phyloP scores from a whole-genome alignment of 2,888 invertebrate genomes.

The Caenorhabditis auriculariae region DNA sequence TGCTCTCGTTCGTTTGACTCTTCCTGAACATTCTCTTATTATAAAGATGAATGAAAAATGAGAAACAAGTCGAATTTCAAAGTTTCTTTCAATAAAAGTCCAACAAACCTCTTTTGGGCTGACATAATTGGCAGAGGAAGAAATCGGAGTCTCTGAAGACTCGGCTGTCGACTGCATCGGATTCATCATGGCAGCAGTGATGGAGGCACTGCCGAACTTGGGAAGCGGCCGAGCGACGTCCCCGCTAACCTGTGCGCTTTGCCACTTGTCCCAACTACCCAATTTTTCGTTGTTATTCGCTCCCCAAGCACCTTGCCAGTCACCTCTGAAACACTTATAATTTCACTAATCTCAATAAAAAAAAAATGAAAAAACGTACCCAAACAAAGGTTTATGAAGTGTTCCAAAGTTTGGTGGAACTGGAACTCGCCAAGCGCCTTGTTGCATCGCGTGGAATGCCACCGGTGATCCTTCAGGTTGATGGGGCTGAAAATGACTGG shows the following conservation, averaged over 20 bases:
- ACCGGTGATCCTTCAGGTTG: slow-evolving; percentile 16
- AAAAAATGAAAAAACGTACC: no score
- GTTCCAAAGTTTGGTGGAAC: no score
- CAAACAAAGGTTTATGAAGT: no score
- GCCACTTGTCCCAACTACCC: slow-evolving; percentile 20
- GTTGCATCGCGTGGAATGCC: slow-evolving; percentile 6
- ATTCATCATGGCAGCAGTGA: slow-evolving; percentile 12
- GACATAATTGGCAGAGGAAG: slow-evolving; percentile 4
- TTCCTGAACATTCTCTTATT: slow-evolving; percentile 11
- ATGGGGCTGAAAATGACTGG: slow-evolving; percentile 24
- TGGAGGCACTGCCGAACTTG: slow-evolving; percentile 11
- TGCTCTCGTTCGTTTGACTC: slow-evolving; percentile 22
- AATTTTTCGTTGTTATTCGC: slow-evolving; percentile 22
- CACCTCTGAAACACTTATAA: slow-evolving; percentile 7
- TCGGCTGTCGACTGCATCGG: slow-evolving; percentile 9
- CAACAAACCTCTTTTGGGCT: slow-evolving; percentile 25
- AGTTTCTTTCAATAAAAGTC: no score
- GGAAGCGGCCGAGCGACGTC: slow-evolving; percentile 3
- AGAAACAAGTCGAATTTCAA: neutral
- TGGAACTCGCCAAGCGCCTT: slow-evolving; percentile 11
- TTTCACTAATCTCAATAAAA: no score
- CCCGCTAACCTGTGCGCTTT: no score
- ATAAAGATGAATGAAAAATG: neutral
- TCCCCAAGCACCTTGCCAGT: slow-evolving; percentile 21
- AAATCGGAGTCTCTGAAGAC: no score